These are phyloP conservation scores for Athrips mouffetella DNA, from an alignment of 2,888 invertebrate genomes.

Conservation along the genomic window DNA sequence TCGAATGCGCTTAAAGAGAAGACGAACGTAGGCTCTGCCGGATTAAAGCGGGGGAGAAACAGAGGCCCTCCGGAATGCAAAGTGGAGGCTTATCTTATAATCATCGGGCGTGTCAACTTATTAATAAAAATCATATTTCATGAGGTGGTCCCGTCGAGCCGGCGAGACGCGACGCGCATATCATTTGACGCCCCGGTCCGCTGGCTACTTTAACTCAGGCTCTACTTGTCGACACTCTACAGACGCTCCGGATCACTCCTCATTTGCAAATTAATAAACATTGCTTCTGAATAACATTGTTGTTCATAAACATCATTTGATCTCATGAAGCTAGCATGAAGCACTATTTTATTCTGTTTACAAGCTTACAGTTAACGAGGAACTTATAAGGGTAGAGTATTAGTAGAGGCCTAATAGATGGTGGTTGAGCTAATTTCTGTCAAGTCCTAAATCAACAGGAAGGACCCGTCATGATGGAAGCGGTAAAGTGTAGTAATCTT, in stretches of 20 bases:
- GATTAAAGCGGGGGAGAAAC: conserved; percentile 66
- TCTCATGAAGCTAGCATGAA: too few species aligned
- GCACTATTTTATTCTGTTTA: too few species aligned
- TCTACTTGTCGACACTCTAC: conserved; percentile 46
- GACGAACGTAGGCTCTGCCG: conserved; percentile 49
- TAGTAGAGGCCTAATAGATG: conserved; percentile 40
- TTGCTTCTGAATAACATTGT: too few species aligned
- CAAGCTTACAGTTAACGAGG: too few species aligned
- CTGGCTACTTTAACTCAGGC: conserved; percentile 48
- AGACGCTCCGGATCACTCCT: conserved; percentile 30
- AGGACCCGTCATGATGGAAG: conserved; percentile 47
- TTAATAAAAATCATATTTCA: conserved; percentile 80
- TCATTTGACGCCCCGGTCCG: conserved; percentile 30
- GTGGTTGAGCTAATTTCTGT: conserved; percentile 52
- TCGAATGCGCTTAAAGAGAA: conserved; percentile 14
- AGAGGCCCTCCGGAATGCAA: conserved; percentile 71
- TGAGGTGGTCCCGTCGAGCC: conserved; percentile 46
- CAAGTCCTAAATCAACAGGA: conserved; percentile 69
- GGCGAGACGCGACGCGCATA: conserved; percentile 57
- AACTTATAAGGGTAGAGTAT: conserved; percentile 11
- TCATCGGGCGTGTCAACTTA: conserved; percentile 78
- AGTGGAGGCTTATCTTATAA: conserved; percentile 77
- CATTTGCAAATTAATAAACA: conserved; percentile 39
- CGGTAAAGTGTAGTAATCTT: conserved; percentile 65
- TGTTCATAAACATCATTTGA: too few species aligned